Evolutionary conservation across 2,888 invertebrate genomes (phyloP).

Genomic region (Phaonia tiefii): DNA sequence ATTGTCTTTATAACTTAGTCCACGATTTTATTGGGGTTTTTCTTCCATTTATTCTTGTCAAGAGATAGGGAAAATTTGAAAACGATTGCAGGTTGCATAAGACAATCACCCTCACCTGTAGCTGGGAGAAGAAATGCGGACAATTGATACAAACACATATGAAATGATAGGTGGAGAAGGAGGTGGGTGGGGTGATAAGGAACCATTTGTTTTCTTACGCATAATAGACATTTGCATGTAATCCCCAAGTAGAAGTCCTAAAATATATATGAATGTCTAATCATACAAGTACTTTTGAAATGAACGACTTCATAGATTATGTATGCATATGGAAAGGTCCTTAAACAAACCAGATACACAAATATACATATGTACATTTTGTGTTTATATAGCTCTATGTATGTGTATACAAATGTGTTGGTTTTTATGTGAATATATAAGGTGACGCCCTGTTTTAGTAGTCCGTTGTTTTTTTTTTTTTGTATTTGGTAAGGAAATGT

Average conservation of each 20-base stretch:
- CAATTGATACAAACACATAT: no score
- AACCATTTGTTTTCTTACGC: conserved; percentile 19
- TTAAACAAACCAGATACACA: background rate
- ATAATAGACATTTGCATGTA: conserved; percentile 16
- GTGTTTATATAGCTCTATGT: background rate
- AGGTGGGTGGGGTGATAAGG: background rate
- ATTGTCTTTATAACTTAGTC: background rate
- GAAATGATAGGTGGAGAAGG: background rate
- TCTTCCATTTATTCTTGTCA: no score
- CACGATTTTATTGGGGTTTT: background rate
- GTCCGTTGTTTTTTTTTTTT: background rate
- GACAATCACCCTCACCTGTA: background rate
- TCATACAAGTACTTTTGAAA: background rate
- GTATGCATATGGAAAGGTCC: background rate
- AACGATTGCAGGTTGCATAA: background rate
- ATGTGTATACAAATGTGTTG: conserved; percentile 15
- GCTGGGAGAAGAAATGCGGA: no score
- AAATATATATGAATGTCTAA: no score
- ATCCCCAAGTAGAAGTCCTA: background rate
- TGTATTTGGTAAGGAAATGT: conserved; percentile 42
- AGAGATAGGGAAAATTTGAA: background rate
- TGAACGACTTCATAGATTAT: conserved; percentile 11
- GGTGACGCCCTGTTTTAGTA: conserved; percentile 60
- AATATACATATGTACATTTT: background rate
- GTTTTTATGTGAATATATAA: conserved; percentile 1